Percentiles rank a stretch among this genome's conserved stretches.
Conservation (phyloP, 2,797 vertebrate genomes). For the Manis crassicaudata region DNA sequence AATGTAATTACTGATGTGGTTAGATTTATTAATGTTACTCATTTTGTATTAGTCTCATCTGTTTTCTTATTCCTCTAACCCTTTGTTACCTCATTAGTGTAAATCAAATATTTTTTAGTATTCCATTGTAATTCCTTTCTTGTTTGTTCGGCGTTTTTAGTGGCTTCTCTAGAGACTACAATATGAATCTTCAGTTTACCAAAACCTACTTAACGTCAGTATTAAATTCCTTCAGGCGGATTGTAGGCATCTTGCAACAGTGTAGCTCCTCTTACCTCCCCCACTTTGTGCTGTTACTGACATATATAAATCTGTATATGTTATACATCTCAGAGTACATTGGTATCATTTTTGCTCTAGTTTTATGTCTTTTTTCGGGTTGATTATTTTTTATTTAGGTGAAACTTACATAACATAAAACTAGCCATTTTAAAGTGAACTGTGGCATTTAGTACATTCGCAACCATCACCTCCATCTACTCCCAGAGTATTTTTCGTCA, state of each 20-base stretch:
- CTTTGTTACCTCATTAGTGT: background rate
- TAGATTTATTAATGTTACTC: background rate
- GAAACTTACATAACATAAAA: background rate
- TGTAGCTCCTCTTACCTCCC: background rate
- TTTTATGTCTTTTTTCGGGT: background rate
- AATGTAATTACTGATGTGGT: background rate
- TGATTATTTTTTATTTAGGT: background rate
- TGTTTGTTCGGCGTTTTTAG: background rate
- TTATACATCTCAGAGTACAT: too few relatives aligned
- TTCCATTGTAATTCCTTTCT: background rate
- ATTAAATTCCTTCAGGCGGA: background rate
- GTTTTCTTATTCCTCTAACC: background rate
- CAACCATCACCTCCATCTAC: background rate
- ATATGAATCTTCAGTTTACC: background rate
- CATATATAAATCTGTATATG: fast-evolving
- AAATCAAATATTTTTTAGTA: background rate
- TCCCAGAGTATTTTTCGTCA: background rate
- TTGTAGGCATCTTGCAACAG: background rate
- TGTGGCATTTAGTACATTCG: background rate
- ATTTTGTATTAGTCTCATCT: background rate
- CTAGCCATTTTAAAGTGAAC: background rate
- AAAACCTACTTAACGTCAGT: background rate
- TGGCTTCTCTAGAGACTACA: background rate
- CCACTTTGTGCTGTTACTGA: too few relatives aligned
- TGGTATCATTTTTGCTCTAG: background rate